Evolutionary conservation across 2,888 invertebrate species (phyloP), one percentile per base, ranked within the genome.

Genomic region (Melikaiella ostensackeni): DNA sequence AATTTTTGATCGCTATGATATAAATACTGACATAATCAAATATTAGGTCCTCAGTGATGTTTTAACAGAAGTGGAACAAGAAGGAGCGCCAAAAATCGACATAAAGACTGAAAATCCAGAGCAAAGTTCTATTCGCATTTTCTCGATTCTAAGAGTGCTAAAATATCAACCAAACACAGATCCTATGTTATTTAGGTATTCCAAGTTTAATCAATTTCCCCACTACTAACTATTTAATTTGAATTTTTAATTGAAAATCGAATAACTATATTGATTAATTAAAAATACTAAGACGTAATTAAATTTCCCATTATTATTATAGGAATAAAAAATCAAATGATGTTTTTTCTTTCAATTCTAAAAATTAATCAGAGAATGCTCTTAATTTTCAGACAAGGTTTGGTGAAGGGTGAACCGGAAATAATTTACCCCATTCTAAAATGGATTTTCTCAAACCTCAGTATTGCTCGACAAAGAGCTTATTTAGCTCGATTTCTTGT

Each of bases 391-490:
- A 95, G 95, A n/a, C 93, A 94, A 84, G 94, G 94, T n/a, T 88
- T 95, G 61, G 93, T 95, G 0, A 93, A 94, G 76, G 97, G 97
- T 24, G 96, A 97, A 83, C 94, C 96, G 74, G 93, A 94, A 83
- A 94, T 95, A 0, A 93, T 97, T 74, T 95, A 96, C 89, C 95
- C 96, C 16, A 95, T 97, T 76, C 90, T 98, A 74, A 94, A 95
- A 89, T 98, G 97, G 97, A 92, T 97, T 11, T 93, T 98, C 30
- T 93, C 94, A 19, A 95, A 96, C 84, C 93, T 95, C 78, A 94
- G 95, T 2, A 95, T 96, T 83, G 94, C 96, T 38, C 95, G 95
- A 88, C 96, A 97, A 86, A 93, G 97, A 75, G 96, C 97, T 0
- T 98, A 98, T 92, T 93, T 98, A 75, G 96, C 97, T 7, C 88